A percentile compares a stretch with the other conserved stretches of the same genome.
Evolutionary conservation across 2,797 vertebrate genomes (phyloP).

Genomic region (Neopelma chrysocephalum): DNA sequence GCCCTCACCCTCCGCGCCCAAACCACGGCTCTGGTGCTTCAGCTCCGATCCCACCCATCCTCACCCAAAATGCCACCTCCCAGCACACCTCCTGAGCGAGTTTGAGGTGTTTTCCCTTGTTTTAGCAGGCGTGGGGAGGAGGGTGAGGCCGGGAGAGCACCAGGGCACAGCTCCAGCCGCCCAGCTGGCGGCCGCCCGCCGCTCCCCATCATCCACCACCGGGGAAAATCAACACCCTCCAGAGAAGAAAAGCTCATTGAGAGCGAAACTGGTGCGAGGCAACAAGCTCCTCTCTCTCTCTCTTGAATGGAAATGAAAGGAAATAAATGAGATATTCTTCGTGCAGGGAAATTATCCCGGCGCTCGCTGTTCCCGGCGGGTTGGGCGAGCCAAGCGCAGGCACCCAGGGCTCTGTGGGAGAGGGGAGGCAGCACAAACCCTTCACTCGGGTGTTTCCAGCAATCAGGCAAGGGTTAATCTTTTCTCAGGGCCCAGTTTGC

Average conservation of each 20-base stretch:
- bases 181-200: background rate
- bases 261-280: background rate
- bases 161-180: background rate
- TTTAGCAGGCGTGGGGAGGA: background rate
- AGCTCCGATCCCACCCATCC: rapidly evolving
- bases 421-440: background rate
- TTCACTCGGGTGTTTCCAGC: background rate
- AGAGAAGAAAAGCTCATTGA: background rate
- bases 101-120: background rate
- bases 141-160: background rate
- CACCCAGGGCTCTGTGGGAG: background rate
- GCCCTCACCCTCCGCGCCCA: background rate
- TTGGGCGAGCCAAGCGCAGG: background rate
- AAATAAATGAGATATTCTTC: background rate
- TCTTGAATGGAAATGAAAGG: background rate
- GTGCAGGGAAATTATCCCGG: background rate
- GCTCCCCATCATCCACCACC: background rate
- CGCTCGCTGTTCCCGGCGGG: background rate
- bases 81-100: background rate
- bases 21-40: background rate
- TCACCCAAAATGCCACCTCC: background rate
- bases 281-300: background rate
- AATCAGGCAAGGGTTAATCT: background rate
- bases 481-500: background rate
- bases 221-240: background rate